A percentile compares a stretch with the other conserved stretches of the same genome.
Conservation (phyloP, 2,113 vertebrate genomes). For the Zapus hudsonius region DNA sequence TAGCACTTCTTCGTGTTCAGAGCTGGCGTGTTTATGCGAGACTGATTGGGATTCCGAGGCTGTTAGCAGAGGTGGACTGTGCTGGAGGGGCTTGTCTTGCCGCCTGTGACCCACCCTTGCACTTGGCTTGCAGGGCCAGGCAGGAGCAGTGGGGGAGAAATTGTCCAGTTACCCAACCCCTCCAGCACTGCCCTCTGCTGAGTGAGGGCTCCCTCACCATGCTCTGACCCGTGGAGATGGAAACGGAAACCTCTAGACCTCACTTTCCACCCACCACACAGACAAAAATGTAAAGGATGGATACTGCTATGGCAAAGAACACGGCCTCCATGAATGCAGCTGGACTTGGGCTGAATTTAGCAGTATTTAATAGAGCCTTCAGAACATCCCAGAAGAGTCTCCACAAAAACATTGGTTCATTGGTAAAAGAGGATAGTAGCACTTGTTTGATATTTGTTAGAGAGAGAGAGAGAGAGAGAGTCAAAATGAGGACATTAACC, state of each 20-base stretch:
- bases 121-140: neutral
- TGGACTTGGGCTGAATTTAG: neutral
- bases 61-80: conserved; percentile 1
- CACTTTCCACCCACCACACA: neutral
- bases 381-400: neutral
- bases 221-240: neutral
- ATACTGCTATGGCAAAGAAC: neutral
- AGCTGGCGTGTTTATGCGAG: neutral
- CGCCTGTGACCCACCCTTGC: neutral
- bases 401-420: neutral
- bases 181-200: neutral
- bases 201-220: no score
- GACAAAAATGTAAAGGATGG: neutral
- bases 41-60: neutral
- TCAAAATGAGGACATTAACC: conserved; percentile 19
- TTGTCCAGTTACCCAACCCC: neutral
- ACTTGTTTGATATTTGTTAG: neutral
- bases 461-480: neutral
- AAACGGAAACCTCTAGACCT: neutral
- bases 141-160: neutral
- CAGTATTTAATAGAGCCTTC: neutral
- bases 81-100: neutral
- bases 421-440: neutral
- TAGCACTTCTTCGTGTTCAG: neutral
- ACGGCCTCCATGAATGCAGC: neutral